Conservation (phyloP, 2,113 vertebrate species). For the Hippocampus barbouri region DNA sequence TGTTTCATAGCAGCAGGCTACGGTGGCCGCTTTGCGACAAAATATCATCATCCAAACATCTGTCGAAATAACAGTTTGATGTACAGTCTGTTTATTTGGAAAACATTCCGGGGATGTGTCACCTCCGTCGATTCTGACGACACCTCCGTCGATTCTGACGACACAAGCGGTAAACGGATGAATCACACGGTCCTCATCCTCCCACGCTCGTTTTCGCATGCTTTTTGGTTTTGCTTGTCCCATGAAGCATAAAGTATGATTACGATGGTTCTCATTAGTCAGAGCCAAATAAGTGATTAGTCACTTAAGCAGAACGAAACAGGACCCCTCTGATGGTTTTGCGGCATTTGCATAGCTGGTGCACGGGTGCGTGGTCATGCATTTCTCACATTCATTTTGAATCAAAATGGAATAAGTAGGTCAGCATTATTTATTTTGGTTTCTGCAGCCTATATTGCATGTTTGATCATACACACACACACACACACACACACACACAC, state of each 20-base stretch:
- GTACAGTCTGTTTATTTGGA: not conserved
- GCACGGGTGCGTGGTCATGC: slow-evolving; percentile 11
- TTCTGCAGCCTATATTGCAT: not conserved
- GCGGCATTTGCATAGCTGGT: slow-evolving; percentile 23
- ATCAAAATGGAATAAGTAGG: slow-evolving; percentile 22
- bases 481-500: no score
- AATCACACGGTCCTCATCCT: slow-evolving; percentile 48
- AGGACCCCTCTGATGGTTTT: slow-evolving; percentile 27
- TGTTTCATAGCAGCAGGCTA: not conserved
- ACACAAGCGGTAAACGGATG: slow-evolving; percentile 42
- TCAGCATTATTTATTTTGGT: slow-evolving; percentile 31
- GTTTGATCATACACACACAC: not conserved
- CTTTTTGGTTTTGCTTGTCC: slow-evolving; percentile 39
- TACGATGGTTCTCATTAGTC: slow-evolving; percentile 41
- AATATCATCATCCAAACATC: not conserved
- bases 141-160: slow-evolving; percentile 24
- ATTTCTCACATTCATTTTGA: slow-evolving; percentile 16
- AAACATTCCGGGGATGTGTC: not conserved
- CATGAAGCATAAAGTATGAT: slow-evolving; percentile 43
- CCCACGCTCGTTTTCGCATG: slow-evolving; percentile 40
- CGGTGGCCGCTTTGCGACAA: not conserved
- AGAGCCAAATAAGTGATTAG: slow-evolving; percentile 41
- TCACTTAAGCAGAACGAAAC: slow-evolving; percentile 16
- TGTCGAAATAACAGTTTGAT: not conserved
- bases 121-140: slow-evolving; percentile 25